Evolutionary conservation across 2,888 invertebrate species (phyloP), one percentile per base, ranked within the genome.

Genomic region (Ctena decussata): DNA sequence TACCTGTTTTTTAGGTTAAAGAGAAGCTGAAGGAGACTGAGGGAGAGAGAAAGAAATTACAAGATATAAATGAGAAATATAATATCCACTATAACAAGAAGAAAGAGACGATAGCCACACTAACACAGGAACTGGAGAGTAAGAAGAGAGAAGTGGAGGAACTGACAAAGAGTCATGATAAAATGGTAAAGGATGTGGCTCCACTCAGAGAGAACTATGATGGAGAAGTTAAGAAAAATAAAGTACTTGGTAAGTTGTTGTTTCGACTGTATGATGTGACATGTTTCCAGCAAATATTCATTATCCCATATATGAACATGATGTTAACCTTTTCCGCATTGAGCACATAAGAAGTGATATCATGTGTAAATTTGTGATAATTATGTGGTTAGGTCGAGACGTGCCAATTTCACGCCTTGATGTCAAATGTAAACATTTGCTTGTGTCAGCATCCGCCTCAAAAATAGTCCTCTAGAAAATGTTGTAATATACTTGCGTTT

Each of bases 11-110:
- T 32, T 71, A 91, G 90, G 78, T 89, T 18, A 76, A 89, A 77
- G 82, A 87, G 32, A 81, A 86, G 37, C 75, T 90, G 41, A 76
- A 77, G 32, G 77, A 82, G 12, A 77, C 80, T 21, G 87, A 87
- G 75, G 79, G 71, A 3, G 89, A 90, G 44, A 69, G 77, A 21
- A 71, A 86, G 49, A 85, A 87, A 53, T 53, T 86, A 24, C 83
- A 87, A 24, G 80, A 89, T 15, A 81, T 86, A 24, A 86, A 86
- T 70, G 87, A 86, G 12, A 78, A 86, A 27, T 91, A 91, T 75
- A 89, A 87, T 49, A 76, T 89, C 39, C 85, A 92, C 60, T 88
- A 90, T 71, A 87, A 83, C 81, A 90, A 91, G 84, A 90, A 91
- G 80, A 92, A 92, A 73, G 90, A 91, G 35, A 86, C 82, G 12